phyloP scores from a whole-genome alignment of 1,140 invertebrate species.

The Harpegnathos saltator region DNA sequence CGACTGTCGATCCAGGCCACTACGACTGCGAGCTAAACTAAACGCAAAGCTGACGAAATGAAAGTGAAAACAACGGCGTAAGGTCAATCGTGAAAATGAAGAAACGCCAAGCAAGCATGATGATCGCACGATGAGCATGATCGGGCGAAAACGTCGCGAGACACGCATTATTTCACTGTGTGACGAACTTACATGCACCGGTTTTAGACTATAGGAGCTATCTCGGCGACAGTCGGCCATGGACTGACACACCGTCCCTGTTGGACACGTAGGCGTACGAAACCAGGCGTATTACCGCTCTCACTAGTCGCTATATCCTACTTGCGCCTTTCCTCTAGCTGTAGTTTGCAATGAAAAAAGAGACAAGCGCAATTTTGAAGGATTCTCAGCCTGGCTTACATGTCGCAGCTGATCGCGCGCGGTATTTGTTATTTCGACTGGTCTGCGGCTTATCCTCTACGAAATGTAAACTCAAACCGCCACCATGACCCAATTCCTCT shows the following conservation, averaged over 20 bases:
- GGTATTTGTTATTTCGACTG: neutral
- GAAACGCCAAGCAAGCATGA: neutral
- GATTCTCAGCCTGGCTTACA: neutral
- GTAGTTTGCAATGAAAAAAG: neutral
- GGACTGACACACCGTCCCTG: conserved; percentile 69
- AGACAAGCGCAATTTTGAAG: neutral
- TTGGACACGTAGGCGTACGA: conserved; percentile 63
- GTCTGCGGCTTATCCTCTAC: neutral
- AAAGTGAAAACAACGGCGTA: neutral
- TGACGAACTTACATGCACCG: conserved; percentile 68
- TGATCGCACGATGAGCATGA: conserved; percentile 5
- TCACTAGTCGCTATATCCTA: conserved; percentile 20
- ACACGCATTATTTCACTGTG: conserved; percentile 42
- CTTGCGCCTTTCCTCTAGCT: neutral
- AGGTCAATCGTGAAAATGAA: neutral
- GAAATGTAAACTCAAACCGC: neutral
- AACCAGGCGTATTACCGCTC: conserved; percentile 15
- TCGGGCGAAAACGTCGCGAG: conserved; percentile 6
- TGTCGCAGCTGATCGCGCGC: neutral
- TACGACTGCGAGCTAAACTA: neutral
- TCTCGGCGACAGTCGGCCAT: conserved; percentile 71
- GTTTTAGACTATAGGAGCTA: conserved; percentile 64
- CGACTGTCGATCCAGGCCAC: no score
- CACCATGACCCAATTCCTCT: neutral
- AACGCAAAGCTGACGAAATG: neutral